phyloP scores from a whole-genome alignment of 2,797 vertebrate genomes.

The Sternarchorhynchus goeldii region DNA sequence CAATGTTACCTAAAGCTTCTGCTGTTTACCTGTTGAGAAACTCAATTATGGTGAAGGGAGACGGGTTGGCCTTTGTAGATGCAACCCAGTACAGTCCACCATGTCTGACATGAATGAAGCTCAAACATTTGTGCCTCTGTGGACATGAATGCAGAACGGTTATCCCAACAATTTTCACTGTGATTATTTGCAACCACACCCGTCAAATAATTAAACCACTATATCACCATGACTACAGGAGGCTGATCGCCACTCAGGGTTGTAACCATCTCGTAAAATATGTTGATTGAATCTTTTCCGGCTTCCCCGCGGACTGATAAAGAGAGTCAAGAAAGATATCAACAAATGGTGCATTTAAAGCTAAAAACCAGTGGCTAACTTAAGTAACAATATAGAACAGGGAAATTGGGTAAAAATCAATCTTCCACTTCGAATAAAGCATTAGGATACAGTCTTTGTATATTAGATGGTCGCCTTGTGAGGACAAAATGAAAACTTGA shows the following conservation, averaged over 20 bases:
- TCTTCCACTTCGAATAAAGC: not conserved
- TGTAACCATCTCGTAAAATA: slow-evolving; percentile 84
- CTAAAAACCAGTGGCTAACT: too few species aligned
- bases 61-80: slow-evolving; percentile 71
- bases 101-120: slow-evolving; percentile 84
- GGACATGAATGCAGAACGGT: not conserved
- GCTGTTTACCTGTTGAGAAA: slow-evolving; percentile 82
- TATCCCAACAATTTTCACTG: too few species aligned
- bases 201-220: not conserved
- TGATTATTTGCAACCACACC: not conserved
- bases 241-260: slow-evolving; percentile 82
- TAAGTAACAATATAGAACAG: not conserved
- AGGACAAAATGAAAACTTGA: slow-evolving; percentile 88
- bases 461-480: slow-evolving; percentile 86
- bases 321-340: slow-evolving; percentile 41
- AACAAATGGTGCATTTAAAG: not conserved
- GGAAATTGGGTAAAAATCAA: not conserved
- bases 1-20: not conserved
- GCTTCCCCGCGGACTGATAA: slow-evolving; percentile 79
- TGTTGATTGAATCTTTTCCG: slow-evolving; percentile 69
- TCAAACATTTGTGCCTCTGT: slow-evolving; percentile 76
- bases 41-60: slow-evolving; percentile 84
- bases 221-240: slow-evolving; percentile 84
- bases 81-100: slow-evolving; percentile 86
- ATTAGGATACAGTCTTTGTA: slow-evolving; percentile 89